Evolutionary conservation across 2,113 vertebrate species (phyloP).

Genomic region (Scolopax mira): DNA sequence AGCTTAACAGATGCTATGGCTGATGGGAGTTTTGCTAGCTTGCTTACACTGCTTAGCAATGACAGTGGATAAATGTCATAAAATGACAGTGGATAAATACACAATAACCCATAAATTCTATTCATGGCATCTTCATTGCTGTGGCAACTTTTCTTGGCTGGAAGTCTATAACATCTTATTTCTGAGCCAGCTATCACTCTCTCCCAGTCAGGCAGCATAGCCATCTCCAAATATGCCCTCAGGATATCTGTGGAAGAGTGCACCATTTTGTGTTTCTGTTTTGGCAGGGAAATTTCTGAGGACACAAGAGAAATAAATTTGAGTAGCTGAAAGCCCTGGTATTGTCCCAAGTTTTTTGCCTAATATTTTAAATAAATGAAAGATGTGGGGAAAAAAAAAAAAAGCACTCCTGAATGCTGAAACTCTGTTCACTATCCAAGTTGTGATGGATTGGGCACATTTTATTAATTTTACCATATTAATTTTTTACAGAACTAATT

Average conservation of each 20-base stretch:
- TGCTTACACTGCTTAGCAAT: not conserved
- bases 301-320: not conserved
- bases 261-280: not conserved
- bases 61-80: not conserved
- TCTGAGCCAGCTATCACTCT: not conserved
- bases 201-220: not conserved
- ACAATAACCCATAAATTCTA: not conserved
- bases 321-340: not conserved
- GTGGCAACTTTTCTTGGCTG: not conserved
- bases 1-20: constrained; percentile 15
- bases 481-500: not conserved
- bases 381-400: not conserved
- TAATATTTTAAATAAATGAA: not conserved
- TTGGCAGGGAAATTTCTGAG: not conserved
- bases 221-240: not conserved
- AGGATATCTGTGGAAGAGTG: not conserved
- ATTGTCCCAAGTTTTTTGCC: not conserved
- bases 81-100: not conserved
- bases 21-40: constrained; percentile 5
- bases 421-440: not conserved
- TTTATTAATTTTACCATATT: not conserved
- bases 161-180: not conserved
- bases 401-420: not conserved
- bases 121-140: not conserved
- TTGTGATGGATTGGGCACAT: not conserved